Conservation (phyloP, 2,888 invertebrate species). For the Chesias legatella region DNA sequence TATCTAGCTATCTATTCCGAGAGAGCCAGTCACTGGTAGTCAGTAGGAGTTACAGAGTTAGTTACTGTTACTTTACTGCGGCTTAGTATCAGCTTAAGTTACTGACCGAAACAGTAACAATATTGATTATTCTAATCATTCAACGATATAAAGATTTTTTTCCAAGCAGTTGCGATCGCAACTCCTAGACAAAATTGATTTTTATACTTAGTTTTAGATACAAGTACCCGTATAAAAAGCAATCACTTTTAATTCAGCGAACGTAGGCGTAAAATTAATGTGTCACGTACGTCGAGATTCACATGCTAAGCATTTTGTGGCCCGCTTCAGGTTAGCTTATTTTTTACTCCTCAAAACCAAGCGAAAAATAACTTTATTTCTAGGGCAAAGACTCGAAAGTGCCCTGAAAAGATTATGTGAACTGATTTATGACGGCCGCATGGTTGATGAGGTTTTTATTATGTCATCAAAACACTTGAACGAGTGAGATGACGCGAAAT, state of each 20-base stretch:
- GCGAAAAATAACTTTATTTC: constrained; percentile 4
- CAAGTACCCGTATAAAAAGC: constrained; percentile 9
- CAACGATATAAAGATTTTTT: too few species aligned
- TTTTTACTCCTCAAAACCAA: constrained; percentile 13
- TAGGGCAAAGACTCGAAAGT: constrained; percentile 7
- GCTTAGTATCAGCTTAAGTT: too few species aligned
- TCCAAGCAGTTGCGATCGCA: too few species aligned
- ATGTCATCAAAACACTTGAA: constrained; percentile 63
- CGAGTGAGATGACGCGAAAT: constrained; percentile 40
- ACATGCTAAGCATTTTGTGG: constrained; percentile 31
- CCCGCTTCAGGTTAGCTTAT: constrained; percentile 23
- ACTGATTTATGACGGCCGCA: constrained; percentile 50
- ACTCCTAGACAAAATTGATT: too few species aligned
- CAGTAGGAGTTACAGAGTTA: too few species aligned
- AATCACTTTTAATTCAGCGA: constrained; percentile 24
- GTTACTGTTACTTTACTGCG: too few species aligned
- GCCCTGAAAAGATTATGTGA: constrained; percentile 7
- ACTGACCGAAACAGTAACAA: too few species aligned
- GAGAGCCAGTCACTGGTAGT: too few species aligned
- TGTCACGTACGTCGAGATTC: constrained; percentile 28
- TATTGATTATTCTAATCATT: too few species aligned
- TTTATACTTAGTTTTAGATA: constrained; percentile 8
- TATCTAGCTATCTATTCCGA: too few species aligned
- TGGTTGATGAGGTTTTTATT: constrained; percentile 57
- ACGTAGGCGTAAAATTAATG: constrained; percentile 24